Conservation (phyloP, 2,888 invertebrate species). For the Melanostoma scalare region DNA sequence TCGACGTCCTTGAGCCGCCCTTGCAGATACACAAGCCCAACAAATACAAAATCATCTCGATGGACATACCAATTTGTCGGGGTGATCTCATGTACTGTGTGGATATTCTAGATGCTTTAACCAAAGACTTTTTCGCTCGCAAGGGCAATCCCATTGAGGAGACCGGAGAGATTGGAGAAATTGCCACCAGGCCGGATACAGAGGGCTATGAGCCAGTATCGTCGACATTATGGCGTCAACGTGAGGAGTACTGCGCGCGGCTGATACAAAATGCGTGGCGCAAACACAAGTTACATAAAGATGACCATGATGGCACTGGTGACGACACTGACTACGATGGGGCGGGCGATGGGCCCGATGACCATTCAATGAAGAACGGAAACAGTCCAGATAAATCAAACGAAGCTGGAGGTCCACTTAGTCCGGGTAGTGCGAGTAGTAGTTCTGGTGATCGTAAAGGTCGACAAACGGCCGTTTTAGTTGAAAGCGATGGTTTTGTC, state of each 20-base stretch:
- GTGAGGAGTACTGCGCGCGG: conserved; percentile 97
- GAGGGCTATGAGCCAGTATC: conserved; percentile 96
- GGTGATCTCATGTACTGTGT: conserved; percentile 99
- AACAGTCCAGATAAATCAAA: conserved; percentile 74
- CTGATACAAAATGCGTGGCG: conserved; percentile 98
- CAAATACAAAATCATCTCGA: conserved; percentile 98
- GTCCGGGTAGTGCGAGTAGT: conserved; percentile 77
- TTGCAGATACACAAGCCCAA: conserved; percentile 98
- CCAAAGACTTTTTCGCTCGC: conserved; percentile 98
- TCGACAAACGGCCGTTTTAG: conserved; percentile 92
- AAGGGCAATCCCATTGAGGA: conserved; percentile 98
- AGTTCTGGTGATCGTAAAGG: conserved; percentile 79
- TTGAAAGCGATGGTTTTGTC: conserved; percentile 91
- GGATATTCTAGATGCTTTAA: conserved; percentile 98
- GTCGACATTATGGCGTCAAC: conserved; percentile 96
- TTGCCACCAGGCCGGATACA: conserved; percentile 91
- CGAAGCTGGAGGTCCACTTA: conserved; percentile 73
- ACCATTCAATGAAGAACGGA: conserved; percentile 51
- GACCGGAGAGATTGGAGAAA: conserved; percentile 92
- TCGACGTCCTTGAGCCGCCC: conserved; percentile 97
- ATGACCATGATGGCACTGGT: conserved; percentile 84
- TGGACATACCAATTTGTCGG: conserved; percentile 99
- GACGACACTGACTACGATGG: conserved; percentile 83
- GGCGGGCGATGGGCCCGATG: conserved; percentile 83
- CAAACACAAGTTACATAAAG: conserved; percentile 89